Evolutionary conservation across 2,888 invertebrate genomes (phyloP).

Genomic region (Drosophila gaucha): DNA sequence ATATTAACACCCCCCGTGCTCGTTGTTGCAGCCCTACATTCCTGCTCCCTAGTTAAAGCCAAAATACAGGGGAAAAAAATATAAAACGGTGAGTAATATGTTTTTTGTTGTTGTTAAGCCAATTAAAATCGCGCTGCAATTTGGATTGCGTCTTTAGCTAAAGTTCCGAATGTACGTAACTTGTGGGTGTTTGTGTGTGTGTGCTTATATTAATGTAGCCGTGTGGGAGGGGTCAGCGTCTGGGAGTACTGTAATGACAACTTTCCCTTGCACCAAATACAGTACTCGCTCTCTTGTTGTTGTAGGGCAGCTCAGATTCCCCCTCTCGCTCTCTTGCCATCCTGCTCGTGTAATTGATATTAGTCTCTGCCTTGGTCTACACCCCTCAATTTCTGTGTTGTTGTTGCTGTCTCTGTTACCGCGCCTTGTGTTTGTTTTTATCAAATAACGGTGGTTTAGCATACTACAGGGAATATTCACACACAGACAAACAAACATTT

Average conservation of each 20-base stretch:
- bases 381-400: slow-evolving; percentile 39
- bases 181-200: neutral
- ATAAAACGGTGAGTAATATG: slow-evolving; percentile 73
- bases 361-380: slow-evolving; percentile 21
- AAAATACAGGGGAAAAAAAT: slow-evolving; percentile 30
- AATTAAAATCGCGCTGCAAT: slow-evolving; percentile 45
- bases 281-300: slow-evolving; percentile 22
- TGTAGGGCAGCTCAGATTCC: slow-evolving; percentile 21
- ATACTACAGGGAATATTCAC: slow-evolving; percentile 32
- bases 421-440: slow-evolving; percentile 43
- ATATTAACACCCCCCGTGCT: slow-evolving; percentile 39
- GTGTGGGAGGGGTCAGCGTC: neutral
- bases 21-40: slow-evolving; percentile 39
- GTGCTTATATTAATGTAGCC: neutral
- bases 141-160: slow-evolving; percentile 32
- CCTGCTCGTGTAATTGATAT: slow-evolving; percentile 32
- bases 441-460: slow-evolving; percentile 39
- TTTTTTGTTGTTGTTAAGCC: slow-evolving; percentile 49
- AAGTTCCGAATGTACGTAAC: slow-evolving; percentile 2
- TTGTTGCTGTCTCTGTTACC: slow-evolving; percentile 3
- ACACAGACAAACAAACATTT: neutral
- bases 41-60: slow-evolving; percentile 40
- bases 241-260: slow-evolving; percentile 30
- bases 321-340: neutral
- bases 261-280: slow-evolving; percentile 51